phyloP scores from a whole-genome alignment of 2,113 vertebrate species.

The Pluvianellus socialis region DNA sequence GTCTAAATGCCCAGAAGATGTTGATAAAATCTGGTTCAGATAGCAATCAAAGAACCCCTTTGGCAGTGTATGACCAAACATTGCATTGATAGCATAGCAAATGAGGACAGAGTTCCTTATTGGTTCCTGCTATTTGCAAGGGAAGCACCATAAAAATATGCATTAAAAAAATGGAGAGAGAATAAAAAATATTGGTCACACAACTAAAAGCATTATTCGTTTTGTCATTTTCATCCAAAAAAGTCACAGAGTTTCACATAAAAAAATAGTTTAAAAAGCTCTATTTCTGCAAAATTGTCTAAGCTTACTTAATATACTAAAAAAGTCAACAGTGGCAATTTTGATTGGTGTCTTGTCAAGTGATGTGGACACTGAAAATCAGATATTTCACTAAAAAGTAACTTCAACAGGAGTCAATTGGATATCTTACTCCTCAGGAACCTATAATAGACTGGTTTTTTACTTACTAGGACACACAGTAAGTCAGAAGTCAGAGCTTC shows the following conservation, averaged over 20 bases:
- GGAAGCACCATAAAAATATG: not conserved
- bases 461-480: not conserved
- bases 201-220: not conserved
- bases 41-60: constrained; percentile 6
- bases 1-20: constrained; percentile 23
- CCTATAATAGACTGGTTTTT: not conserved
- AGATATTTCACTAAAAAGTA: not conserved
- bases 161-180: not conserved
- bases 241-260: not conserved
- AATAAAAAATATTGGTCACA: not conserved
- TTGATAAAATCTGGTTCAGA: constrained; percentile 34
- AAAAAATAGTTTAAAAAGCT: not conserved
- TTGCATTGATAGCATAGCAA: not conserved
- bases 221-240: not conserved
- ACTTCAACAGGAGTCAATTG: not conserved
- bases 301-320: not conserved
- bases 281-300: not conserved
- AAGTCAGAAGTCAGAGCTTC: not conserved
- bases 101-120: not conserved
- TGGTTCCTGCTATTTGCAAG: not conserved
- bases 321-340: not conserved
- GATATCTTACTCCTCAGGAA: not conserved
- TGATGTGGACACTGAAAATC: not conserved
- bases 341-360: not conserved
- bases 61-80: not conserved